Percentiles rank a stretch among this genome's conserved stretches.
These are phyloP conservation scores for Escarpia spicata DNA, from an alignment of 2,888 invertebrate genomes.

Conservation along the genomic window DNA sequence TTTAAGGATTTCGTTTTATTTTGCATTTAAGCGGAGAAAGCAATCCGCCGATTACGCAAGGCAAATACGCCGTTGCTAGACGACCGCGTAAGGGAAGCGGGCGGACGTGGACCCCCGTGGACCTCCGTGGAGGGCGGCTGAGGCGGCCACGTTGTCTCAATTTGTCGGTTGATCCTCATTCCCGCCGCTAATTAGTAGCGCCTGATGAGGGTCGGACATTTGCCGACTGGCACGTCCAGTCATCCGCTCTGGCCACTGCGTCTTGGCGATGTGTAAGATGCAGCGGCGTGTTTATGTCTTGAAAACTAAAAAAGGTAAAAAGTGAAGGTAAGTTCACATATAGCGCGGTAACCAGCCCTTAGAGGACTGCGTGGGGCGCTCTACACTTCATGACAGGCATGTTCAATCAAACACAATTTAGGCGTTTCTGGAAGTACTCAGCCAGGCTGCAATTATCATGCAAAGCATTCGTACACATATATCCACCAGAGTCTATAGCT, in stretches of 20 bases:
- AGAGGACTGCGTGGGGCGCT: no score
- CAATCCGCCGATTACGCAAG: background rate
- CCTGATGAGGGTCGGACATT: slow-evolving; percentile 3
- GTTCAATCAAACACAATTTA: no score
- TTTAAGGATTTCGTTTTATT: slow-evolving; percentile 4
- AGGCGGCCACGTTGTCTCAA: background rate
- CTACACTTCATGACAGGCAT: no score
- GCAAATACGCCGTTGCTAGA: background rate
- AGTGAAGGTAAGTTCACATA: no score
- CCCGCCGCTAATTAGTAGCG: background rate
- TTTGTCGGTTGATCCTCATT: slow-evolving; percentile 6
- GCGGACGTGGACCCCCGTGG: background rate
- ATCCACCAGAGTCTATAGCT: no score
- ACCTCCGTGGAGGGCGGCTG: background rate
- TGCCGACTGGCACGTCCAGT: background rate
- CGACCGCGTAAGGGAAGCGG: background rate
- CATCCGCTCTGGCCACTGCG: background rate
- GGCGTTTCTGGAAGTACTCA: no score
- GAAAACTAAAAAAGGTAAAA: no score
- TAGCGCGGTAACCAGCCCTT: no score
- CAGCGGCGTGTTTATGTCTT: background rate
- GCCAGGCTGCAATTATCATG: no score
- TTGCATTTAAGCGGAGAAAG: background rate
- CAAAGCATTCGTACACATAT: no score
- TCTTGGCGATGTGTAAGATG: background rate